Conservation (phyloP, 2,797 vertebrate genomes). For the Sebastes elongatus region DNA sequence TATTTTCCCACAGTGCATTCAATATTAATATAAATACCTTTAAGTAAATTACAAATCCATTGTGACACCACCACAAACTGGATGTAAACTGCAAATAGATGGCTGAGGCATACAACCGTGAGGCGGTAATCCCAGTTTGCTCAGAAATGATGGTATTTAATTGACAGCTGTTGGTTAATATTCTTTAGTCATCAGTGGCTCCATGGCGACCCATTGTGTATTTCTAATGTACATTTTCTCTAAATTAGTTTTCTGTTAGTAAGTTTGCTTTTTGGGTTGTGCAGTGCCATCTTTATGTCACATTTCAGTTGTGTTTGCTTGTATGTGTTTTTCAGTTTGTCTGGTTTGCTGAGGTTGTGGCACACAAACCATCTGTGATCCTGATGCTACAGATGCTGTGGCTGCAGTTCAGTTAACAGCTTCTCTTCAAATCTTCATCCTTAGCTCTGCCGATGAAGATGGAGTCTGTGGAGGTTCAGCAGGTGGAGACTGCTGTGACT, state of each 20-base stretch:
- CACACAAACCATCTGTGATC: background rate
- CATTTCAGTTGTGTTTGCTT: background rate
- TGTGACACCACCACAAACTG: background rate
- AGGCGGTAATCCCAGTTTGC: background rate
- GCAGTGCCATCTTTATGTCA: background rate
- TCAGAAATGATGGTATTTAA: background rate
- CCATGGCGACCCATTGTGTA: background rate
- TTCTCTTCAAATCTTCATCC: slow-evolving; percentile 36
- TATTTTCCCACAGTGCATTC: background rate
- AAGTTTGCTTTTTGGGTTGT: background rate
- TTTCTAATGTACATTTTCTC: background rate
- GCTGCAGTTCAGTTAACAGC: background rate
- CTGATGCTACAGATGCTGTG: background rate
- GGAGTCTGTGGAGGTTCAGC: slow-evolving; percentile 94
- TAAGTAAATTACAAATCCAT: background rate
- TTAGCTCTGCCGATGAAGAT: slow-evolving; percentile 94
- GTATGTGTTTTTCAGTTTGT: background rate
- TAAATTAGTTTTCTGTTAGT: background rate
- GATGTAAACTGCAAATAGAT: background rate
- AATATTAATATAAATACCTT: background rate
- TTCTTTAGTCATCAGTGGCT: background rate
- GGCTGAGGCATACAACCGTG: no score
- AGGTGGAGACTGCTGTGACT: slow-evolving; percentile 91
- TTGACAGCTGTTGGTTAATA: background rate
- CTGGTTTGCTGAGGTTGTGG: background rate